phyloP scores from a whole-genome alignment of 1,140 invertebrate species.

The Sinonovacula constricta region DNA sequence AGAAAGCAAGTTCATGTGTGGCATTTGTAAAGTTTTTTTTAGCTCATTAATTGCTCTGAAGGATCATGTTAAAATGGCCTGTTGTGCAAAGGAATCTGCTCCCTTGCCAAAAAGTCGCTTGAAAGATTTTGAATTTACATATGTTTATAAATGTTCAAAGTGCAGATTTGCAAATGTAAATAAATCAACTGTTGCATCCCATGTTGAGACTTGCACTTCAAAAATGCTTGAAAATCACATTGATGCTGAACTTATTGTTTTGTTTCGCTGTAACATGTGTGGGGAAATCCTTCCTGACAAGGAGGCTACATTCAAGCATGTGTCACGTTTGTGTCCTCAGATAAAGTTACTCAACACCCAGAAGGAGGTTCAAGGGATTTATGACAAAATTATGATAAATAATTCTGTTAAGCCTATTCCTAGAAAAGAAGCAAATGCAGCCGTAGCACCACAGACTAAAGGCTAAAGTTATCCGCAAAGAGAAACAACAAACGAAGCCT shows the following conservation, averaged over 20 bases:
- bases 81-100: constrained; percentile 16
- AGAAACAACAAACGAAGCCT: too few species aligned
- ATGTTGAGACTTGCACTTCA: constrained; percentile 21
- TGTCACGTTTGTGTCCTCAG: constrained; percentile 34
- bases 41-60: constrained; percentile 16
- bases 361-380: constrained; percentile 24
- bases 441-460: too few species aligned
- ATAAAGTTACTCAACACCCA: constrained; percentile 21
- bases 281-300: constrained; percentile 5
- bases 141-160: constrained; percentile 21
- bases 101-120: neutral
- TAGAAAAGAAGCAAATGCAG: too few species aligned
- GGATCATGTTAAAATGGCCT: constrained; percentile 35
- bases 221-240: neutral
- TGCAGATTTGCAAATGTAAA: constrained; percentile 21
- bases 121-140: constrained; percentile 18
- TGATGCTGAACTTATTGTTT: constrained; percentile 1
- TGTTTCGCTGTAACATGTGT: constrained; percentile 43
- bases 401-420: too few species aligned
- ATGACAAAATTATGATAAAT: neutral
- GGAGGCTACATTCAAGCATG: constrained; percentile 33
- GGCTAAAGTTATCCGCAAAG: too few species aligned
- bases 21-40: constrained; percentile 27
- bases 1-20: constrained; percentile 14
- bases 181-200: constrained; percentile 14